These are phyloP conservation scores for Deilephila elpenor DNA, from an alignment of 2,888 invertebrate species.

Conservation along the genomic window DNA sequence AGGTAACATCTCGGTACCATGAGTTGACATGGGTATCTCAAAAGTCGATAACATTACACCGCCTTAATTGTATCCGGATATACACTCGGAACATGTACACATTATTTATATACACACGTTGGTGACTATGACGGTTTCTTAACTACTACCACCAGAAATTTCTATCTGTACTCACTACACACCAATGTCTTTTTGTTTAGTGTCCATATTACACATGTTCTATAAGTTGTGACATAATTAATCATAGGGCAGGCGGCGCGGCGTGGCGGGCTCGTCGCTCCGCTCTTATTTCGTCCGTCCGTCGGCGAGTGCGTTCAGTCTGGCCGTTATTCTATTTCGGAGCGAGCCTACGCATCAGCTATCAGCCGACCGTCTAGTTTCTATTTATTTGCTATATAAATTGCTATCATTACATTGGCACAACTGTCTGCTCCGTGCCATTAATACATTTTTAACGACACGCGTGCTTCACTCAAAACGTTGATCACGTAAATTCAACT, in stretches of 20 bases:
- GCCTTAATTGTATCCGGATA: too few relatives aligned
- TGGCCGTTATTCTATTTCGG: constrained; percentile 65
- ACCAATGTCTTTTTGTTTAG: not conserved
- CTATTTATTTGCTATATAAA: constrained; percentile 70
- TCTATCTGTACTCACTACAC: too few relatives aligned
- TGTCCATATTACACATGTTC: constrained; percentile 22
- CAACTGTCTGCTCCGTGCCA: constrained; percentile 57
- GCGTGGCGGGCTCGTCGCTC: not conserved
- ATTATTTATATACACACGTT: too few relatives aligned
- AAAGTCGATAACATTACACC: too few relatives aligned
- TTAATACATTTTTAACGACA: constrained; percentile 52
- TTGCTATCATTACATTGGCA: constrained; percentile 61
- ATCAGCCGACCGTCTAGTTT: constrained; percentile 60
- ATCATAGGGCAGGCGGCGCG: constrained; percentile 41
- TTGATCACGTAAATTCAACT: constrained; percentile 11
- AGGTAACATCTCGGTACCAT: too few relatives aligned
- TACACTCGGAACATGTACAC: too few relatives aligned
- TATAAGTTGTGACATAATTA: constrained; percentile 47
- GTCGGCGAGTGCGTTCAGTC: constrained; percentile 43
- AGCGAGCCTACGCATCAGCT: constrained; percentile 65
- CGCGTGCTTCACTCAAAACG: constrained; percentile 29
- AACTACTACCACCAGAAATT: too few relatives aligned
- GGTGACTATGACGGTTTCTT: too few relatives aligned
- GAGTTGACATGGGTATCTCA: too few relatives aligned
- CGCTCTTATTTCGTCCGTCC: not conserved